A percentile compares a stretch with the other conserved stretches of the same genome.
phyloP scores from a whole-genome alignment of 1,140 invertebrate genomes.

The Zaprionus ghesquierei region DNA sequence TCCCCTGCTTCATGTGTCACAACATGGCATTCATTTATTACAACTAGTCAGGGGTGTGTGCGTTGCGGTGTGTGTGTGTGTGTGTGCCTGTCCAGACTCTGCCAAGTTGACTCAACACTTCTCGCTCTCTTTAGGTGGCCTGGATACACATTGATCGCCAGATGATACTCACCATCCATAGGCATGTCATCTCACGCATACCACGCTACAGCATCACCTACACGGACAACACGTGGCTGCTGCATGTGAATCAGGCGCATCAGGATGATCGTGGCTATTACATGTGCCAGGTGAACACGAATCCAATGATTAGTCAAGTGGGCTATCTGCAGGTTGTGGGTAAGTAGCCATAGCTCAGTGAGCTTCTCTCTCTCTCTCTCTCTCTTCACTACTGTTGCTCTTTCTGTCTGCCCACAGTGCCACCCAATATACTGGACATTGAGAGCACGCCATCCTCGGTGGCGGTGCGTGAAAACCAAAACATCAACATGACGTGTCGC shows the following conservation, averaged over 20 bases:
- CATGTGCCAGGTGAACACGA: constrained; percentile 97
- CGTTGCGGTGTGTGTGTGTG: not conserved
- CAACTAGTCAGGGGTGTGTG: constrained; percentile 27
- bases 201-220: constrained; percentile 94
- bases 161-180: constrained; percentile 95
- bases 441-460: constrained; percentile 93
- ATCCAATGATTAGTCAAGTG: constrained; percentile 97
- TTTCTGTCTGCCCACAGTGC: constrained; percentile 85
- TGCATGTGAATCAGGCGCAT: constrained; percentile 93
- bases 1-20: constrained; percentile 38
- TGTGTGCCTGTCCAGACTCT: not conserved
- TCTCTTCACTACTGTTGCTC: not conserved
- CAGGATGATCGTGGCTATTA: constrained; percentile 95
- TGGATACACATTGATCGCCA: constrained; percentile 97
- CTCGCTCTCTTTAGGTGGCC: constrained; percentile 87
- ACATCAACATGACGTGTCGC: constrained; percentile 93
- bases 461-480: constrained; percentile 94
- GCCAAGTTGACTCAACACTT: constrained; percentile 2
- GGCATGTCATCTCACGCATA: constrained; percentile 93
- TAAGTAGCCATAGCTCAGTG: constrained; percentile 84
- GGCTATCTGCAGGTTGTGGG: constrained; percentile 97
- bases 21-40: constrained; percentile 76
- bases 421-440: constrained; percentile 93
- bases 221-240: constrained; percentile 94
- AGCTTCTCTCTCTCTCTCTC: not conserved